Base-by-base conservation (phyloP, 2,888 invertebrate genomes). In the Ornithoptera alexandrae region DNA sequence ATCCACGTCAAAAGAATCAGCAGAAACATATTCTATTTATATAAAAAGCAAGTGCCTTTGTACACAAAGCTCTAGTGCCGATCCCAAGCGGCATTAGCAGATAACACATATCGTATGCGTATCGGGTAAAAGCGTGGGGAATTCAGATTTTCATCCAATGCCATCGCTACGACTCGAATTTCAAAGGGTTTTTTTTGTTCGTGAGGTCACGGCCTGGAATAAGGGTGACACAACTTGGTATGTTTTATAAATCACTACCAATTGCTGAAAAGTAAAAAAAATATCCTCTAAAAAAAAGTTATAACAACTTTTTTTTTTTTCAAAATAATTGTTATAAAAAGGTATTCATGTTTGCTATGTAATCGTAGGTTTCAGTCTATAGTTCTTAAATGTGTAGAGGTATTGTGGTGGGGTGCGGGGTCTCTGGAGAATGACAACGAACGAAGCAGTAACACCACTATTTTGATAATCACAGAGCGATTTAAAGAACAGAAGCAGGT, bases 51-150 rank as follows among this genome's bases (percentile, higher is more conserved):
- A 85, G 86, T 89, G 83, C 88, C 90, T 92, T 91, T 92, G 91
- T 87, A 83, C 82, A 88, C 88, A 89, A 89, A 89, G 89, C 85
- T 88, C 86, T 90, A 90, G 84, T 84, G 73, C 71, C 74, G 75
- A 84, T 92, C 92, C 92, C 92, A 84, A 82, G 92, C 87, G 92
- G 81, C 86, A 89, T 91, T 90, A 90, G 79, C 74, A 84, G 87
- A 90, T 90, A 90, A 89, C 88, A 74, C 72, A 87, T 89, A 90
- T 85, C 85, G 90, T 88, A 89, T 90, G 82, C 89, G 89, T 81
- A 88, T 89, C 89, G 85, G 81, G 87, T 89, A 85, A 90, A 90
- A 90, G 90, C 89, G 87, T 85, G 86, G 90, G 91, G 90, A 86
- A 87, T 90, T 81, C 86, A 86, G 90, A 92, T 89, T 88, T 90